Percentiles rank a stretch among this genome's conserved stretches.
These are phyloP conservation scores for Poeciliopsis paucimaculata DNA, from an alignment of 2,797 vertebrate species.

Conservation along the genomic window DNA sequence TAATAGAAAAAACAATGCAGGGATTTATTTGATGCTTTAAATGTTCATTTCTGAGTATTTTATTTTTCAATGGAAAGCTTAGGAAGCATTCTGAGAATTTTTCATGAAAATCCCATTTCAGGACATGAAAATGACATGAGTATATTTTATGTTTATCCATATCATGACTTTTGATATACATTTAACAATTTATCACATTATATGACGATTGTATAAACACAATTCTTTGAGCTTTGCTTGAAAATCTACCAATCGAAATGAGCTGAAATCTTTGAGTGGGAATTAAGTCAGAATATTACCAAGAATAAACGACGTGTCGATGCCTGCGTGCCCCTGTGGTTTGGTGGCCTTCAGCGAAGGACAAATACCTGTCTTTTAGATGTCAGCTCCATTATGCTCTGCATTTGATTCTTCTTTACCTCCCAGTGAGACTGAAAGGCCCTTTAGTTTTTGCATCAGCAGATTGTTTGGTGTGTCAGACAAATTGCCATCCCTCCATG, in stretches of 20 bases:
- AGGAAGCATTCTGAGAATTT: slow-evolving; percentile 16
- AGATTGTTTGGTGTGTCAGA: slow-evolving; percentile 76
- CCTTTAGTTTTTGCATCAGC: slow-evolving; percentile 77
- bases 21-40: slow-evolving; percentile 41
- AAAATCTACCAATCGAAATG: neutral
- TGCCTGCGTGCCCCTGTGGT: slow-evolving; percentile 21
- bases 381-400: slow-evolving; percentile 61
- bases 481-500: slow-evolving; percentile 74
- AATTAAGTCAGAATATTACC: slow-evolving; percentile 13
- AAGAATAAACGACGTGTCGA: slow-evolving; percentile 26
- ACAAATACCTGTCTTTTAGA: slow-evolving; percentile 69
- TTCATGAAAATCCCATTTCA: slow-evolving; percentile 1
- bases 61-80: slow-evolving; percentile 41
- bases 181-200: neutral
- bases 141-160: neutral
- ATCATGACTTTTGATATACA: neutral
- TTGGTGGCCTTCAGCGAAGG: slow-evolving; percentile 50
- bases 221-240: neutral
- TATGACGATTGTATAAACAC: neutral
- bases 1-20: slow-evolving; percentile 51
- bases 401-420: slow-evolving; percentile 59
- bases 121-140: slow-evolving; percentile 5
- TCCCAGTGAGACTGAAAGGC: slow-evolving; percentile 71
- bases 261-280: neutral
- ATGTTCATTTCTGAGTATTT: slow-evolving; percentile 10